Base-by-base conservation (phyloP, 1,140 invertebrate genomes). In the Calycopis cecrops region DNA sequence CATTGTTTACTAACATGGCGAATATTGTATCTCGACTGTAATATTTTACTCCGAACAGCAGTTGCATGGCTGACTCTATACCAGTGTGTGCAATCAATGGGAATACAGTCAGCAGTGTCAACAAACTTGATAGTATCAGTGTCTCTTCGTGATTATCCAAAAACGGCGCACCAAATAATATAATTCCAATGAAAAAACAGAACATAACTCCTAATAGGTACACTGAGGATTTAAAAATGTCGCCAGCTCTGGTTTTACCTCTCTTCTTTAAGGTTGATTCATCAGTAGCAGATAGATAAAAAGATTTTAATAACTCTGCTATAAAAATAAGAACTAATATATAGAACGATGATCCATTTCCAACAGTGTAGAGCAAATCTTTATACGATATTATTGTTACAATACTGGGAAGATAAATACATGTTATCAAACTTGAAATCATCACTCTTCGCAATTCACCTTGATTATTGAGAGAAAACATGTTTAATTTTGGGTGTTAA, bases 91-190 rank as follows among this genome's bases (percentile, higher is more conserved):
- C 74, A 60, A 90, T 89, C 10, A 90, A 73, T 4, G 94, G 93
- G 50, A 94, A 88, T 50, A 92, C 88, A 17, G 92, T 92, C n/a
- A 95, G 79, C 4, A 90, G 73, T 9, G 91, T 90, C 57, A 95
- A 62, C 40, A 94, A 86, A 17, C 91, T 48, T 21, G 92, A 90
- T 62, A 95, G 90, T 87, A 93, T 92, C 9, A 92, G 89, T 2
- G 94, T 95, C 74, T 94, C 92, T 70, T 93, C 90, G 44, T 91
- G 89, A 57, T 91, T 88, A 4, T 87, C 88, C 16, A 91, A 76
- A 8, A 94, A 65, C 40, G 93, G 92, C 4, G 94, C 94, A 35
- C 94, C 94, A 76, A 94, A 95, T n/a, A 95, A 73, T 55, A 95
- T 89, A 18, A 92, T 91, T 16, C 91, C 70, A 9, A 90, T 61